Evolutionary conservation across 2,888 invertebrate species (phyloP).

Genomic region (Caenorhabditis wallacei): DNA sequence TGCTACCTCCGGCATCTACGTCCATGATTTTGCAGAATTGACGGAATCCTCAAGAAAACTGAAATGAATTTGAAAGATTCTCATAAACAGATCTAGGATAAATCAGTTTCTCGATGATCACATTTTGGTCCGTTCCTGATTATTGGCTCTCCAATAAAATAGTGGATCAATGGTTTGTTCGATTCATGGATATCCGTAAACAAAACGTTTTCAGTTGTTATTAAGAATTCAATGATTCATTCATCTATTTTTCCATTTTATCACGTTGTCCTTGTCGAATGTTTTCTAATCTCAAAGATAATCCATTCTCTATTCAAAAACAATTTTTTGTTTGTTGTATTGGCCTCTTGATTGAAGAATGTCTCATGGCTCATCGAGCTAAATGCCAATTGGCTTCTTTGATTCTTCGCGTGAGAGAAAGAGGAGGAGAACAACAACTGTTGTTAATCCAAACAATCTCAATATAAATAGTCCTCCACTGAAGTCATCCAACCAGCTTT

Average conservation of each 20-base stretch:
- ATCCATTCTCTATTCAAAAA: conserved; percentile 34
- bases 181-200: not conserved
- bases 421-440: conserved; percentile 71
- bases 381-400: conserved; percentile 67
- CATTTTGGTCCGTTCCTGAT: too few species aligned
- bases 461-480: conserved; percentile 50
- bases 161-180: too few species aligned
- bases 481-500: conserved; percentile 5
- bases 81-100: too few species aligned
- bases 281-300: conserved; percentile 10
- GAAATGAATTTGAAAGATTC: too few species aligned
- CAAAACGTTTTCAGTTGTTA: not conserved
- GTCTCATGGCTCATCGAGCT: conserved; percentile 39
- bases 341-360: conserved; percentile 18
- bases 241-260: not conserved
- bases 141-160: too few species aligned
- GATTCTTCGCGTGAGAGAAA: conserved; percentile 12
- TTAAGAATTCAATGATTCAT: conserved; percentile 13
- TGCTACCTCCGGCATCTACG: too few species aligned
- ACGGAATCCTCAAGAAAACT: too few species aligned
- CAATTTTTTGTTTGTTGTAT: conserved; percentile 27
- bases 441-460: conserved; percentile 62
- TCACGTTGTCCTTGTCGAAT: not conserved
- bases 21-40: too few species aligned
- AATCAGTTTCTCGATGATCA: too few species aligned